These are phyloP conservation scores for Carposina sasakii DNA, from an alignment of 1,140 invertebrate species.

Conservation along the genomic window DNA sequence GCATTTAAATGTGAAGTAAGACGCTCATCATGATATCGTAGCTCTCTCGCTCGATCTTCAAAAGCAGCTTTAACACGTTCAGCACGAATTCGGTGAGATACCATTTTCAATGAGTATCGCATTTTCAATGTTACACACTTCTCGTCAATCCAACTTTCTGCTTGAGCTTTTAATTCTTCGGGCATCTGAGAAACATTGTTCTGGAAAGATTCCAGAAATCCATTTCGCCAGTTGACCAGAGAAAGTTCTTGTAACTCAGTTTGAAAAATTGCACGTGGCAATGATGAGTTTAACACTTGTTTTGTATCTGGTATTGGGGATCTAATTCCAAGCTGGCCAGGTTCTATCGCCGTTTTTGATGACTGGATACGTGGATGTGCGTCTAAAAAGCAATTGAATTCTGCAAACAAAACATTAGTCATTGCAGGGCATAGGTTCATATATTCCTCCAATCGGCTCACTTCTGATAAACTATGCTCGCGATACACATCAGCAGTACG, in stretches of 20 bases:
- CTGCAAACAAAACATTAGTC: constrained; percentile 36
- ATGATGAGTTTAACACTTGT: constrained; percentile 3
- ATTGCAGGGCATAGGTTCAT: constrained; percentile 33
- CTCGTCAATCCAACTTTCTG: constrained; percentile 41
- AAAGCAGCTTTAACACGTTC: constrained; percentile 40
- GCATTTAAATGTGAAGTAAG: constrained; percentile 46
- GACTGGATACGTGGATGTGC: constrained; percentile 35
- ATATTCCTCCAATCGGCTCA: constrained; percentile 40
- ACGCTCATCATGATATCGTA: constrained; percentile 38
- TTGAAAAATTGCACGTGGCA: constrained; percentile 39
- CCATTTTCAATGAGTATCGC: constrained; percentile 45
- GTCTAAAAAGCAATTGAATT: constrained; percentile 45
- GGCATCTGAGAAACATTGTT: constrained; percentile 33
- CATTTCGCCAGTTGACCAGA: constrained; percentile 48
- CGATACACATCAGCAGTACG: constrained; percentile 33
- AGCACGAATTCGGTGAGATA: constrained; percentile 40
- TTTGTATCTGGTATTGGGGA: neutral
- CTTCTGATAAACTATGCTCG: constrained; percentile 39
- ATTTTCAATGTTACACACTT: constrained; percentile 32
- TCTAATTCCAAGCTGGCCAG: neutral
- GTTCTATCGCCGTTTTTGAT: no score
- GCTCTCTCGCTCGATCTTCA: constrained; percentile 36
- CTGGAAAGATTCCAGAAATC: constrained; percentile 48
- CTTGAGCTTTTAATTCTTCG: constrained; percentile 36
- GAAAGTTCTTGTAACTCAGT: constrained; percentile 41